phyloP scores from a whole-genome alignment of 2,113 vertebrate species.

The Cnemophilus loriae region DNA sequence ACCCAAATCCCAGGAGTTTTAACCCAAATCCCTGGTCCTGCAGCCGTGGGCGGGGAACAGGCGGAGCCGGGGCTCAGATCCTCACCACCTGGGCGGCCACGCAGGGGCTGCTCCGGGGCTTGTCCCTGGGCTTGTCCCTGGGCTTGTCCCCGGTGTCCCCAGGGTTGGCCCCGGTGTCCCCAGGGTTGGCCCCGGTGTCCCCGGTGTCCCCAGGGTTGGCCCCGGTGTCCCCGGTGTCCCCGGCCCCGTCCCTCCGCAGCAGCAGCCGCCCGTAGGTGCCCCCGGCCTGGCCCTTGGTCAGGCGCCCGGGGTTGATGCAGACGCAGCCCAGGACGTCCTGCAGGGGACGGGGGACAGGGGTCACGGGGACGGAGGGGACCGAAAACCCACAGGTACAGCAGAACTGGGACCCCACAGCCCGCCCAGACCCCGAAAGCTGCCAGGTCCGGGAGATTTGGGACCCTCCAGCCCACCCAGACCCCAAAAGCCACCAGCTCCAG shows the following conservation, averaged over 20 bases:
- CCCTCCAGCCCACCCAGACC: neutral
- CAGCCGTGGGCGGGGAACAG: neutral
- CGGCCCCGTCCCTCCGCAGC: neutral
- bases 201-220: no score
- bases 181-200: rapidly evolving
- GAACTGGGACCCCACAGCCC: neutral
- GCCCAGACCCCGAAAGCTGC: neutral
- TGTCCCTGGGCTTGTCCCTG: neutral
- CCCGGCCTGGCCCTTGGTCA: constrained; percentile 91
- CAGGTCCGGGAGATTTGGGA: neutral
- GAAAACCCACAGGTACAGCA: neutral
- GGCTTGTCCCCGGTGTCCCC: constrained; percentile 27
- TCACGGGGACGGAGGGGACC: neutral
- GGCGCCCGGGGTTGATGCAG: constrained; percentile 88
- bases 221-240: neutral
- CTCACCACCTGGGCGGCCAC: constrained; percentile 84
- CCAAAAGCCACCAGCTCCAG: no score
- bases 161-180: constrained; percentile 6
- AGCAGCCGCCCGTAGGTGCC: constrained; percentile 84
- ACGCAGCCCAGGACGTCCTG: constrained; percentile 87
- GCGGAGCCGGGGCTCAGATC: constrained; percentile 31
- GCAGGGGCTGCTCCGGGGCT: constrained; percentile 70
- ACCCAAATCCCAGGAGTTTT: neutral
- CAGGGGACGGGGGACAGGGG: neutral
- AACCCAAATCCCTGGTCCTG: neutral